phyloP scores from a whole-genome alignment of 2,113 vertebrate species.

The Campylomormyrus numenius region DNA sequence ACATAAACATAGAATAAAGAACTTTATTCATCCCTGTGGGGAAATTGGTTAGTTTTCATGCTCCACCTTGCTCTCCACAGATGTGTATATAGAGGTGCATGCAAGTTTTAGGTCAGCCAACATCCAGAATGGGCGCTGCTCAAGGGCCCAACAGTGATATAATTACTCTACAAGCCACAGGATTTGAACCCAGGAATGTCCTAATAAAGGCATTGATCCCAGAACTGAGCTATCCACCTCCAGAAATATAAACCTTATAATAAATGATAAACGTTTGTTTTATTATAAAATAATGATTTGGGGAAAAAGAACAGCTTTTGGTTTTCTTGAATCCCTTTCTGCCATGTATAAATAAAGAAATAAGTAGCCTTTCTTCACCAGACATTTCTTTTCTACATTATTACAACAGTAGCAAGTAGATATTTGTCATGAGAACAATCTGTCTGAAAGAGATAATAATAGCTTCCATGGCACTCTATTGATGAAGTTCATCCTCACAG shows the following conservation, averaged over 20 bases:
- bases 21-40: not conserved
- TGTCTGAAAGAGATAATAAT: slow-evolving; percentile 22
- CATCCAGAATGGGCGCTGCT: not conserved
- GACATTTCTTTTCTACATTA: not conserved
- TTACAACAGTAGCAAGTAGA: slow-evolving; percentile 21
- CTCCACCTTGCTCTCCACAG: not conserved
- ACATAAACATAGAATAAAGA: not conserved
- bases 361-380: not conserved
- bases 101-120: not conserved
- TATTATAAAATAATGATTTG: not conserved
- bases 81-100: not conserved
- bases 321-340: not conserved
- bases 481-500: slow-evolving; percentile 18
- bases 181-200: not conserved
- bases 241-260: not conserved
- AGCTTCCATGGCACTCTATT: slow-evolving; percentile 17
- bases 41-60: not conserved
- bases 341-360: not conserved
- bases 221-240: not conserved
- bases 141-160: not conserved
- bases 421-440: slow-evolving; percentile 27
- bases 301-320: not conserved
- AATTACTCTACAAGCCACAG: not conserved
- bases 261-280: not conserved
- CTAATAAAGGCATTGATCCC: not conserved